A percentile compares a stretch with the other conserved stretches of the same genome.
Evolutionary conservation across 2,797 vertebrate genomes (phyloP).

Genomic region (Enoplosus armatus): DNA sequence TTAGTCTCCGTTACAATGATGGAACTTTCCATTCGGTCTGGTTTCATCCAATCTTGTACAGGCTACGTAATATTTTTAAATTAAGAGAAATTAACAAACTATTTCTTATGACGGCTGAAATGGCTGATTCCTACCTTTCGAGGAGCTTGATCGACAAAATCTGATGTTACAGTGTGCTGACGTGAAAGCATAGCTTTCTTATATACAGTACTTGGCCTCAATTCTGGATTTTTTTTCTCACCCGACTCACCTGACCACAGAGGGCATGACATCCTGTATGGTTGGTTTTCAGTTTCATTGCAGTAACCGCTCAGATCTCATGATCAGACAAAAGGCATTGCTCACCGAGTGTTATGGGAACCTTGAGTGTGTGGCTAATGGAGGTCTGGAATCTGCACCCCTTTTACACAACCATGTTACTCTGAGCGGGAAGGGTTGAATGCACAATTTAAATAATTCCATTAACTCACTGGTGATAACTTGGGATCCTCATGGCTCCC

Average conservation of each 20-base stretch:
- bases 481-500: constrained; percentile 88
- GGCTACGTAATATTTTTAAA: not conserved
- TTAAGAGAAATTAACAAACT: too few relatives aligned
- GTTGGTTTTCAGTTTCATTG: not conserved
- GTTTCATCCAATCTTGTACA: not conserved
- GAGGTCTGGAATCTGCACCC: too few relatives aligned
- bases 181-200: not conserved
- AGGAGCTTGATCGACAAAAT: not conserved
- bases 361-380: too few relatives aligned
- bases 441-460: too few relatives aligned
- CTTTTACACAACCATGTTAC: too few relatives aligned
- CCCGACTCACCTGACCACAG: not conserved
- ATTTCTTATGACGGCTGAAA: too few relatives aligned
- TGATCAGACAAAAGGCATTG: too few relatives aligned
- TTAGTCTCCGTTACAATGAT: too few relatives aligned
- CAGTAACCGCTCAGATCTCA: not conserved
- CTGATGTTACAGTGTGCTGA: not conserved
- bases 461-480: constrained; percentile 80
- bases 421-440: too few relatives aligned
- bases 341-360: too few relatives aligned
- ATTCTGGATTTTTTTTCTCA: not conserved
- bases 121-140: not conserved
- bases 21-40: too few relatives aligned
- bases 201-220: not conserved
- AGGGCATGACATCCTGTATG: not conserved